Percentiles rank a stretch among this genome's conserved stretches.
Conservation (phyloP, 1,140 invertebrate species). For the Neotoxoptera formosana region DNA sequence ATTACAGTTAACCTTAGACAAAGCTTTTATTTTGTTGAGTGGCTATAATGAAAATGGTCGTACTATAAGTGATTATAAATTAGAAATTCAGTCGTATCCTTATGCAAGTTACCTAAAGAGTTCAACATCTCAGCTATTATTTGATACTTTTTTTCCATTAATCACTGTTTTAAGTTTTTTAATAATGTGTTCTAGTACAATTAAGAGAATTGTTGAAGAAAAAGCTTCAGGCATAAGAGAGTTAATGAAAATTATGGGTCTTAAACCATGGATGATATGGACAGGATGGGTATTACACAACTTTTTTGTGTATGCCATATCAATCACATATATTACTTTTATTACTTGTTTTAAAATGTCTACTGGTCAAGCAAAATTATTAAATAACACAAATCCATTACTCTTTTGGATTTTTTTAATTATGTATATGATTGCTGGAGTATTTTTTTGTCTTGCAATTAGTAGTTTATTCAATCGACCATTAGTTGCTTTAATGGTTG, state of each 20-base stretch:
- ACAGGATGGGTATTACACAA: constrained; percentile 71
- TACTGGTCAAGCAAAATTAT: constrained; percentile 61
- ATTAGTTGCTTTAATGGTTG: constrained; percentile 20
- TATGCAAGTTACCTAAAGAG: background rate
- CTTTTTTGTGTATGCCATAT: constrained; percentile 66
- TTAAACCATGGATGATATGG: constrained; percentile 72
- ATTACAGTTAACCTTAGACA: constrained; percentile 57
- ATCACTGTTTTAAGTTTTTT: constrained; percentile 56
- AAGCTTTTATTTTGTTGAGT: constrained; percentile 54
- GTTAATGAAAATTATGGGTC: constrained; percentile 76
- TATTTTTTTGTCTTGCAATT: constrained; percentile 55
- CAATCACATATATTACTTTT: constrained; percentile 66
- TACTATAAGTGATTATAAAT: constrained; percentile 6
- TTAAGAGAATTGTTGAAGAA: constrained; percentile 61
- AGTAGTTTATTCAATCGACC: constrained; percentile 44
- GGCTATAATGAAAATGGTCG: background rate
- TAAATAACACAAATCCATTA: constrained; percentile 64
- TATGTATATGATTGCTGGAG: constrained; percentile 43
- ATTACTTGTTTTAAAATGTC: constrained; percentile 63
- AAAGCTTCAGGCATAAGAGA: constrained; percentile 67
- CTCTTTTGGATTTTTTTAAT: constrained; percentile 56
- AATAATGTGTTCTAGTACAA: constrained; percentile 39
- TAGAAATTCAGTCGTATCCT: constrained; percentile 7
- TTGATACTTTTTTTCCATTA: constrained; percentile 21
- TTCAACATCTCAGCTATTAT: background rate